phyloP scores from a whole-genome alignment of 2,888 invertebrate species.

The Nemapogon koenigi region DNA sequence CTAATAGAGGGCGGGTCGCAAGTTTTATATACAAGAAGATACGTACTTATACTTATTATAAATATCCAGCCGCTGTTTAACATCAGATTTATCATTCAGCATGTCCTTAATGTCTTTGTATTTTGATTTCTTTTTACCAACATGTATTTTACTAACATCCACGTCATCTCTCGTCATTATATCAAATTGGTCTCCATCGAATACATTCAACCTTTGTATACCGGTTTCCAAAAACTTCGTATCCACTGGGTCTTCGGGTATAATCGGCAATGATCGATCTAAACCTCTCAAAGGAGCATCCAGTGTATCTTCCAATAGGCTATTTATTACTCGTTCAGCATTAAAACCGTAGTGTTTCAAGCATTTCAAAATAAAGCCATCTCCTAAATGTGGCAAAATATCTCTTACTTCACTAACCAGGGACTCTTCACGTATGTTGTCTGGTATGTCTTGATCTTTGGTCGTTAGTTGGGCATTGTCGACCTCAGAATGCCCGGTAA shows the following conservation, averaged over 20 bases:
- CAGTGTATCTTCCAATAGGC: conserved; percentile 76
- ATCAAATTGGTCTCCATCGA: conserved; percentile 80
- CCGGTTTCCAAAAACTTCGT: conserved; percentile 59
- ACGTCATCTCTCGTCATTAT: conserved; percentile 71
- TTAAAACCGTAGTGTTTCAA: conserved; percentile 79
- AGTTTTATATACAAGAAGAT: no score
- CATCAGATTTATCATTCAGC: conserved; percentile 73
- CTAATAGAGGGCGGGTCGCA: no score
- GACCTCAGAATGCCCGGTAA: conserved; percentile 31
- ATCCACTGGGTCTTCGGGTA: conserved; percentile 69
- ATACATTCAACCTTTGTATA: conserved; percentile 69
- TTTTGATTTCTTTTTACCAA: conserved; percentile 68
- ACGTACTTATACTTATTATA: conserved; percentile 66
- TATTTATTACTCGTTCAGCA: conserved; percentile 80
- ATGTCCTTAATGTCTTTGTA: conserved; percentile 67
- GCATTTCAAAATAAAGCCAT: conserved; percentile 75
- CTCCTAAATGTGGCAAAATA: conserved; percentile 79
- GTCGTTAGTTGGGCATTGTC: conserved; percentile 21
- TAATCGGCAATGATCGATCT: conserved; percentile 65
- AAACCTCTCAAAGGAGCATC: conserved; percentile 36
- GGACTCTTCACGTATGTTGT: conserved; percentile 45
- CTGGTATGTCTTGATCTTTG: conserved; percentile 42
- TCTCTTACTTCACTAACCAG: conserved; percentile 73
- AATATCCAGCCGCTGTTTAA: conserved; percentile 56
- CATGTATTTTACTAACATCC: conserved; percentile 42